phyloP scores from a whole-genome alignment of 2,797 vertebrate genomes.

The Hipposideros larvatus region DNA sequence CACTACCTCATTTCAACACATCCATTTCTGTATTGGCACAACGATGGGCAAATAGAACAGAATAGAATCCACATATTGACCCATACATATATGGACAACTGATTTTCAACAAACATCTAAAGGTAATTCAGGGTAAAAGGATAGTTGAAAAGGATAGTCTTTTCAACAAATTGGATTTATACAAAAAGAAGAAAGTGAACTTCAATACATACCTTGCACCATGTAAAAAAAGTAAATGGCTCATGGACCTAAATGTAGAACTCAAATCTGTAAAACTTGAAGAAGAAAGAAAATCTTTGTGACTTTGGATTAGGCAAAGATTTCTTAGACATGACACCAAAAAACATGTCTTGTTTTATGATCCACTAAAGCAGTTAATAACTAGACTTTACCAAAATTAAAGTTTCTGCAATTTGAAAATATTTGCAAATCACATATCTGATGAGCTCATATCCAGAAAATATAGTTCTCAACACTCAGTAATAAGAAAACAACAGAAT shows the following conservation, averaged over 20 bases:
- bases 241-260: neutral
- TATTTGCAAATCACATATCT: neutral
- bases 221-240: slow-evolving; percentile 25
- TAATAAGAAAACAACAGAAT: neutral
- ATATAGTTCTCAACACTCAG: neutral
- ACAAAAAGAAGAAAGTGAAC: neutral
- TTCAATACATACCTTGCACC: neutral
- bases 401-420: slow-evolving; percentile 4
- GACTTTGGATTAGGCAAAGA: neutral
- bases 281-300: slow-evolving; percentile 19
- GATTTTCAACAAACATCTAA: neutral
- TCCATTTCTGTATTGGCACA: neutral
- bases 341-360: neutral
- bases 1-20: slow-evolving; percentile 17
- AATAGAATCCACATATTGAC: neutral
- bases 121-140: neutral
- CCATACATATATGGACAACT: neutral
- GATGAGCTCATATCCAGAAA: neutral
- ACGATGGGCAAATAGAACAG: neutral
- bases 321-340: neutral
- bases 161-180: neutral
- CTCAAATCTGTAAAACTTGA: neutral
- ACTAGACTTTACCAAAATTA: slow-evolving; percentile 36
- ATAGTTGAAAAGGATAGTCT: neutral
- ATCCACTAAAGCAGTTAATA: neutral